These are phyloP conservation scores for Menura novaehollandiae DNA, from an alignment of 2,113 vertebrate species.

Conservation along the genomic window DNA sequence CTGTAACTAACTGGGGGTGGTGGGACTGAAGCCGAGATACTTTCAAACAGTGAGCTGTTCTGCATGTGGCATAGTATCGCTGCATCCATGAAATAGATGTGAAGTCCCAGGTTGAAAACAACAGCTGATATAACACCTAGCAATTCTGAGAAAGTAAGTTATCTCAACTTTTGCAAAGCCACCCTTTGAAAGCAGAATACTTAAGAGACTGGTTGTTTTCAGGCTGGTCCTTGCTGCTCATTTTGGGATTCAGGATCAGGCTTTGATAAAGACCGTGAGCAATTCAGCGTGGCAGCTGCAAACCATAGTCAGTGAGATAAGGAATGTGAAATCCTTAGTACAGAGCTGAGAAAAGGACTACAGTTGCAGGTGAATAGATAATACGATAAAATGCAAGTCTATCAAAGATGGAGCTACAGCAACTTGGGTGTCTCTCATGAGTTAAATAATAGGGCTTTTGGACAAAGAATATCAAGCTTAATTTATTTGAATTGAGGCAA, in stretches of 20 bases:
- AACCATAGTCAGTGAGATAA: accelerated
- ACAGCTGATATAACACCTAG: neutral
- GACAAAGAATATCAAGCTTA: neutral
- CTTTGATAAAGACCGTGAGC: neutral
- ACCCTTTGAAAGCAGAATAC: neutral
- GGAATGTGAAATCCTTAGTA: neutral
- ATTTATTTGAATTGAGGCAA: neutral
- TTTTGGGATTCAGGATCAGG: neutral
- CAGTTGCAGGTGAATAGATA: neutral
- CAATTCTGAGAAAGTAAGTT: neutral
- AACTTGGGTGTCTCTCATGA: neutral
- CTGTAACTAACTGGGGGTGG: neutral
- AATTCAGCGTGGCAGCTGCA: neutral
- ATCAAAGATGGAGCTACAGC: neutral
- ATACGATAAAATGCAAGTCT: neutral
- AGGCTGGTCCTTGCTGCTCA: neutral
- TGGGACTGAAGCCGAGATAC: neutral
- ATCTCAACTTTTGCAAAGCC: neutral
- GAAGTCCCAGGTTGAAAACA: neutral
- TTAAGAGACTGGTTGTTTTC: accelerated
- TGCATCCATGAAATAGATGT: neutral
- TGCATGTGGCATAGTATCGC: accelerated
- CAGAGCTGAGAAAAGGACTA: neutral
- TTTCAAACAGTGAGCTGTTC: neutral
- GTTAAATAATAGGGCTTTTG: neutral